Evolutionary conservation across 2,888 invertebrate species (phyloP).

Genomic region (Andrena hattorfiana): DNA sequence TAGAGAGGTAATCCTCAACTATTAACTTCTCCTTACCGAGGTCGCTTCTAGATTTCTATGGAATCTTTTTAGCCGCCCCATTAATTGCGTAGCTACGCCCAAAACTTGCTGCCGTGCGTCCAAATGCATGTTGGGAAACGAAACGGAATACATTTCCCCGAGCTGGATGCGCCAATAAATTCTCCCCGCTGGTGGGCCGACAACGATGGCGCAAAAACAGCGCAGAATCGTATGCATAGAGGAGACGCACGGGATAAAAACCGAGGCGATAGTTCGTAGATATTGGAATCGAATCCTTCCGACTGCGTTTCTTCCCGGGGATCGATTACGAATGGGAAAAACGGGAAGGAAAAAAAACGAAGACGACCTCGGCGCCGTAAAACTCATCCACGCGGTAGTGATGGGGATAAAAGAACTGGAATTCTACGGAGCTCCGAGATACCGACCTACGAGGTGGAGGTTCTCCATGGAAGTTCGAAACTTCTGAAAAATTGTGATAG

Average conservation of each 20-base stretch:
- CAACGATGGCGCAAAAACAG: not conserved
- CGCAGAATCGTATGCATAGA: conserved; percentile 41
- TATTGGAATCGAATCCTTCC: conserved; percentile 56
- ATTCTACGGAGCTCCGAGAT: not conserved
- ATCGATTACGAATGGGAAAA: conserved; percentile 39
- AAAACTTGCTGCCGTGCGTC: no score
- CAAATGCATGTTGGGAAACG: no score
- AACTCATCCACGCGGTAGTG: conserved; percentile 23
- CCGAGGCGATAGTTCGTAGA: conserved; percentile 39
- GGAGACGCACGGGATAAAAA: conserved; percentile 27
- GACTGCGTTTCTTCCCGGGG: conserved; percentile 37
- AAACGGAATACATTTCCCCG: no score
- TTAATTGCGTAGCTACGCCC: no score
- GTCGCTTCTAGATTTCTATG: no score
- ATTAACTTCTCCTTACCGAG: no score
- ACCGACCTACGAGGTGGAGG: not conserved
- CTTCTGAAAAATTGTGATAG: not conserved
- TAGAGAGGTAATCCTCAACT: no score
- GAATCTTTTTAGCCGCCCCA: no score
- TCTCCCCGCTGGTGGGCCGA: conserved; percentile 4
- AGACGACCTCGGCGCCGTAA: conserved; percentile 23
- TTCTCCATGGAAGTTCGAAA: not conserved
- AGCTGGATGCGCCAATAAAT: conserved; percentile 24
- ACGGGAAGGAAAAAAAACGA: not conserved
- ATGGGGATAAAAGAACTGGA: conserved; percentile 18